Evolutionary conservation across 2,113 vertebrate species (phyloP).

Genomic region (Brachionichthys hirsutus): DNA sequence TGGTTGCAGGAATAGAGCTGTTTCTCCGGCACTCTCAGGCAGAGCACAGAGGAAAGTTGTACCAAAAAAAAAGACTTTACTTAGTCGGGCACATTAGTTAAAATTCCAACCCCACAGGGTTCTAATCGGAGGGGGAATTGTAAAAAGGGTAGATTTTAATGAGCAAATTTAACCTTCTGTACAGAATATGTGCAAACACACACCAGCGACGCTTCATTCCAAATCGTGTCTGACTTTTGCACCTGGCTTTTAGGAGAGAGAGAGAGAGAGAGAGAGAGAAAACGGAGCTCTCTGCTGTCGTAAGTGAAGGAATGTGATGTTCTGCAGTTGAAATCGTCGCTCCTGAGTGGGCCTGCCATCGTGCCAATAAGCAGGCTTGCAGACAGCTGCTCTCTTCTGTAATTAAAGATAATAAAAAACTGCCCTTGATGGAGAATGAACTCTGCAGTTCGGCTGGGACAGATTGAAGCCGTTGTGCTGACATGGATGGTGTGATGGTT

Average conservation of each 20-base stretch:
- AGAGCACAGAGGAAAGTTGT: background rate
- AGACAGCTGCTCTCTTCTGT: constrained; percentile 72
- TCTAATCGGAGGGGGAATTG: background rate
- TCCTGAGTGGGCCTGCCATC: constrained; percentile 26
- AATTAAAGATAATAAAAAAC: constrained; percentile 63
- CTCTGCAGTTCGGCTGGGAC: constrained; percentile 52
- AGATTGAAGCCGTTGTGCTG: constrained; percentile 56
- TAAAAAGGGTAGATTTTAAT: too few relatives aligned
- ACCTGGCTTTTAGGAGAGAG: background rate
- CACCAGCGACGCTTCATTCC: too few relatives aligned
- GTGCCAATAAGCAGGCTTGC: constrained; percentile 42
- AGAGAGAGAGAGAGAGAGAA: constrained; percentile 7
- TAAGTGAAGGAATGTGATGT: constrained; percentile 17
- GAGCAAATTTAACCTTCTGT: background rate
- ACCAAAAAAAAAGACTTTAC: background rate
- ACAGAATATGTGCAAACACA: background rate
- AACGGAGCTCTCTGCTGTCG: constrained; percentile 26
- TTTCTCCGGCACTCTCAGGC: background rate
- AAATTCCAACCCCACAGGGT: background rate
- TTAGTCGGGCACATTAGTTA: background rate
- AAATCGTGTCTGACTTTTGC: background rate
- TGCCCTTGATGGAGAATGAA: constrained; percentile 62
- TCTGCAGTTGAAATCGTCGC: constrained; percentile 23
- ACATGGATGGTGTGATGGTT: constrained; percentile 35
- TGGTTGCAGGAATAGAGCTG: background rate